Percentiles rank a stretch among this genome's conserved stretches.
phyloP scores from a whole-genome alignment of 2,113 vertebrate species.

The Xenopus borealis region DNA sequence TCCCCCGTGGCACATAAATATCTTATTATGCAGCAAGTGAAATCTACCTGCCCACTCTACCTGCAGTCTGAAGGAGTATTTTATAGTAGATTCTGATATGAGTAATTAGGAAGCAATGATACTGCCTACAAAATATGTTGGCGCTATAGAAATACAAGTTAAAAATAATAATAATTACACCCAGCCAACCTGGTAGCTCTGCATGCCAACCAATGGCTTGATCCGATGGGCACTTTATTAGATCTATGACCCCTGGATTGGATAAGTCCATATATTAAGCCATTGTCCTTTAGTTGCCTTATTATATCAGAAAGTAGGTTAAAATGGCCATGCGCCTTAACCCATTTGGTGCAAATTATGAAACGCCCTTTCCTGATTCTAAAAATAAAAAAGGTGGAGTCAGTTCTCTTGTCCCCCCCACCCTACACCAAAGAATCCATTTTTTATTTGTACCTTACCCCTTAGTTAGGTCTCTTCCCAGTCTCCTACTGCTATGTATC shows the following conservation, averaged over 20 bases:
- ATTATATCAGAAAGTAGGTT: slow-evolving; percentile 9
- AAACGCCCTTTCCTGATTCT: slow-evolving; percentile 35
- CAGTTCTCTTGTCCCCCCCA: slow-evolving; percentile 3
- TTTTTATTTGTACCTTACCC: slow-evolving; percentile 10
- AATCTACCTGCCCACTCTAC: not conserved
- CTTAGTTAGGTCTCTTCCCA: not conserved
- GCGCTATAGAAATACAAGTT: too few relatives aligned
- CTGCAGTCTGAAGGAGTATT: too few relatives aligned
- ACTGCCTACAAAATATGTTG: too few relatives aligned
- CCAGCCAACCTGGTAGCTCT: too few relatives aligned
- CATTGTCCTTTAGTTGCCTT: not conserved
- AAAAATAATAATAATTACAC: too few relatives aligned
- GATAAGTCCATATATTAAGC: too few relatives aligned
- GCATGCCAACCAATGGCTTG: too few relatives aligned
- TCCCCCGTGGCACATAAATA: slow-evolving; percentile 8
- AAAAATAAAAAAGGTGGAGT: slow-evolving; percentile 39
- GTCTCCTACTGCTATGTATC: not conserved
- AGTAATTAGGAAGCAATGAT: too few relatives aligned
- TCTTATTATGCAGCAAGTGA: slow-evolving; percentile 5
- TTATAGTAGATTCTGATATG: too few relatives aligned
- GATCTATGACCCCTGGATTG: too few relatives aligned
- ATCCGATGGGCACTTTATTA: too few relatives aligned
- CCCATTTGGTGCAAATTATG: slow-evolving; percentile 31
- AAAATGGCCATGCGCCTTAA: slow-evolving; percentile 22
- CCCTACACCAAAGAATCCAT: slow-evolving; percentile 7